Conservation (phyloP, 2,888 invertebrate species). For the Myopa tessellatipennis region DNA sequence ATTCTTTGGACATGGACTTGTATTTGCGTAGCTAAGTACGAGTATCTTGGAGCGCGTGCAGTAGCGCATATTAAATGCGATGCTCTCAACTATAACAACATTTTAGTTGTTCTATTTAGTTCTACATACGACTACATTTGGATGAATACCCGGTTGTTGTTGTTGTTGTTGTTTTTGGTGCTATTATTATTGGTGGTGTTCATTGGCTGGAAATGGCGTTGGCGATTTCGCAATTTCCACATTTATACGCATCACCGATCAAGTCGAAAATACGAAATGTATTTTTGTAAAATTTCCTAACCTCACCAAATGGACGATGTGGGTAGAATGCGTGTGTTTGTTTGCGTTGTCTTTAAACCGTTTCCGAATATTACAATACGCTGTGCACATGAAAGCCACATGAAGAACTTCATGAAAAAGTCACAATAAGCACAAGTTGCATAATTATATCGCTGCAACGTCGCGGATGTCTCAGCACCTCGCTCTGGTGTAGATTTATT, state of each 20-base stretch:
- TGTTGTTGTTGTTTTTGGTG: background rate
- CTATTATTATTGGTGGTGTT: slow-evolving; percentile 17
- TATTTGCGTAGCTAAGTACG: background rate
- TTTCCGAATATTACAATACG: no score
- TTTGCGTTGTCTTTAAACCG: no score
- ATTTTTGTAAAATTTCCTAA: slow-evolving; percentile 18
- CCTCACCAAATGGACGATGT: background rate
- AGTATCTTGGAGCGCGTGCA: background rate
- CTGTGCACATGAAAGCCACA: no score
- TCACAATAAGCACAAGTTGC: no score
- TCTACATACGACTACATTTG: background rate
- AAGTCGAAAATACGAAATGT: slow-evolving; percentile 30
- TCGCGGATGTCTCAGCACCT: no score
- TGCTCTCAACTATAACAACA: slow-evolving; percentile 42
- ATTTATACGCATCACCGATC: slow-evolving; percentile 40
- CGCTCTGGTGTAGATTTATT: no score
- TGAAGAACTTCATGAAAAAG: no score
- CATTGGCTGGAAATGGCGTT: slow-evolving; percentile 33
- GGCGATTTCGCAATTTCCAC: slow-evolving; percentile 41
- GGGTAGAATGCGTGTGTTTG: no score
- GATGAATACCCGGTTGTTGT: background rate
- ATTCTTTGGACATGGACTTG: background rate
- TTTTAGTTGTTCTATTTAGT: no score
- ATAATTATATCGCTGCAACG: no score
- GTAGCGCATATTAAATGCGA: slow-evolving; percentile 28